Evolutionary conservation across 2,113 vertebrate species (phyloP), one percentile per base, ranked within the genome.

Genomic region (Cheilinus undulatus): DNA sequence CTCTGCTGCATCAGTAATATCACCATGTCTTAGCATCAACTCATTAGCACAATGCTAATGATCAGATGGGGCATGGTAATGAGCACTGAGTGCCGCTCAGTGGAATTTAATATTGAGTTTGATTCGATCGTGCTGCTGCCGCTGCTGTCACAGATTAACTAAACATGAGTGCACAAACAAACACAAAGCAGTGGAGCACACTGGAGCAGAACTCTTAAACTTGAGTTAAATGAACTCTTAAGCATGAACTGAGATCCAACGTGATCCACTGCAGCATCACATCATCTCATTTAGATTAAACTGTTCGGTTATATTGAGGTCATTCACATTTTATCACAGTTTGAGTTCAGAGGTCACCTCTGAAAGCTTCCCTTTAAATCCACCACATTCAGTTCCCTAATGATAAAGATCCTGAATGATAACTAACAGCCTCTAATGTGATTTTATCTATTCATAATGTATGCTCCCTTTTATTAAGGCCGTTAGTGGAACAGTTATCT

Each of bases 71-170:
- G 23, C 58, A 40, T 40, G 42, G 14, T 42, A 46, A 10, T 20
- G 14, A 27, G 43, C n/a, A 22, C 14, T 9, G 42, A 15, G 26
- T 36, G 26, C 23, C 1, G 1, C 58, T 46, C 36, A 22, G 57
- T 57, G 70, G 70, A 85, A 85, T 69, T 80, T 64, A 26, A 23
- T 38, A 68, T 69, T 64, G 24, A 45, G 53, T 82, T 75, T 20
- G 0, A 51, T 48, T 61, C 2, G 13, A n/a, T 40, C 62, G 11
- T 63, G 12, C 24, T 48, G 22, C 19, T 19, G 46, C 45, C 11
- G 40, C 36, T 49, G 46, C 14, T 6, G 53, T 48, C 43, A 57
- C 9, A 5, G 10, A 34, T 8, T n/a, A 49, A 36, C 23, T 22
- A 2, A 60, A 36, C 17, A 50, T 13, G 14, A 9, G 32, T 43